A percentile compares a stretch with the other conserved stretches of the same genome.
Evolutionary conservation across 2,888 invertebrate genomes (phyloP).

Genomic region (Melinaea menophilus): DNA sequence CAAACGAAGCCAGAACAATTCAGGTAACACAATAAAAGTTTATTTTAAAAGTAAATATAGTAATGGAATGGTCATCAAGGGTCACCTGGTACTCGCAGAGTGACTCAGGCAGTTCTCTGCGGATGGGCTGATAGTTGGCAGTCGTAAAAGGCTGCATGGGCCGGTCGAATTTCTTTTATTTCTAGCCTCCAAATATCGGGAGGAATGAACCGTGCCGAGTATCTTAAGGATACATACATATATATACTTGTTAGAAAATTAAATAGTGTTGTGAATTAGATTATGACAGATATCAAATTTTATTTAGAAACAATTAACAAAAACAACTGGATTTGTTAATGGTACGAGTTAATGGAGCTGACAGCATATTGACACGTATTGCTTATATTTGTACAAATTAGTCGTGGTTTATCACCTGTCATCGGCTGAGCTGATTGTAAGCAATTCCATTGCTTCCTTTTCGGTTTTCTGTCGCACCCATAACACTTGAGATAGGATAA

Average conservation of each 20-base stretch:
- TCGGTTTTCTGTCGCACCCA: constrained; percentile 73
- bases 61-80: too few species aligned
- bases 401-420: constrained; percentile 48
- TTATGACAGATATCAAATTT: background rate
- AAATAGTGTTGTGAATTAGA: background rate
- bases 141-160: constrained; percentile 68
- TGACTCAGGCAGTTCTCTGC: constrained; percentile 64
- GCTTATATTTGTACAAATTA: background rate
- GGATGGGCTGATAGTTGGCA: constrained; percentile 72
- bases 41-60: too few species aligned
- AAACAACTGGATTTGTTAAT: background rate
- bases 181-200: constrained; percentile 72
- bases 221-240: constrained; percentile 42
- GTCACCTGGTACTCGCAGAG: constrained; percentile 64
- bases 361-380: constrained; percentile 4
- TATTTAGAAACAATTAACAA: too few species aligned
- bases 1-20: too few species aligned
- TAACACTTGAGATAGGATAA: constrained; percentile 54
- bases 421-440: constrained; percentile 70
- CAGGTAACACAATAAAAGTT: too few species aligned
- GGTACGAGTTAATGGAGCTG: background rate
- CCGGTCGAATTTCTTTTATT: constrained; percentile 60
- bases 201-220: constrained; percentile 69
- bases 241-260: background rate
- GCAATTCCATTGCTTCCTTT: constrained; percentile 64